Base-by-base conservation (phyloP, 2,888 invertebrate species). In the Heteromurus nitidus region DNA sequence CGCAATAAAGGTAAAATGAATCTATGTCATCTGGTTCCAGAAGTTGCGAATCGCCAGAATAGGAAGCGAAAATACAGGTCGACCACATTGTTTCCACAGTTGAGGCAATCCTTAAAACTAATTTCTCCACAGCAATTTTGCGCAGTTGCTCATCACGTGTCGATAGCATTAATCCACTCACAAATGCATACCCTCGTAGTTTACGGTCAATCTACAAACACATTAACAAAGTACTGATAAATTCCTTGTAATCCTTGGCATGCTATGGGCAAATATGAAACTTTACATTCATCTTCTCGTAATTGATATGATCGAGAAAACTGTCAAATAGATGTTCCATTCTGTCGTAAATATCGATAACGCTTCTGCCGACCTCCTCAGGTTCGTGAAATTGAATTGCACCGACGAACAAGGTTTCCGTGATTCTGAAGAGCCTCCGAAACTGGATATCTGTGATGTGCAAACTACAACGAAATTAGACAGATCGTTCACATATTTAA, bases 1-100 rank as follows among this genome's bases (percentile, higher is more conserved):
- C 68, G 60, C 76, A 82, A 42, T 76, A 82, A 31, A 60, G 60
- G n/a, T 76, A 76, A 7, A 76, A 75, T 7, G 47, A 18, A 55
- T 82, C 58, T 3, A 82, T 58, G 44, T 70, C 72, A 9, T 7
- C 44, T 2, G 70, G 58, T 16, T 70, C 28, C 22, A 81, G 47
- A 0, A 31, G n/a, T 2, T 60, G 55, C 9, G 20, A n/a, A n/a
- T n/a, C n/a, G n/a, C n/a, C n/a, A n/a, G n/a, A n/a, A n/a, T n/a
- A n/a, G n/a, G n/a, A n/a, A n/a, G n/a, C n/a, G n/a, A n/a, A n/a
- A n/a, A n/a, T n/a, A n/a, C n/a, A n/a, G n/a, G n/a, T n/a, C n/a
- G 26, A 68, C 60, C 68, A 69, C 26, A 76, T 22, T 24, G 16
- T 20, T 11, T 36, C 24, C 26, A 53, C 16, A 18, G 44, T 68